Percentiles rank a stretch among this genome's conserved stretches.
phyloP scores from a whole-genome alignment of 2,113 vertebrate species.

The Channa argus region DNA sequence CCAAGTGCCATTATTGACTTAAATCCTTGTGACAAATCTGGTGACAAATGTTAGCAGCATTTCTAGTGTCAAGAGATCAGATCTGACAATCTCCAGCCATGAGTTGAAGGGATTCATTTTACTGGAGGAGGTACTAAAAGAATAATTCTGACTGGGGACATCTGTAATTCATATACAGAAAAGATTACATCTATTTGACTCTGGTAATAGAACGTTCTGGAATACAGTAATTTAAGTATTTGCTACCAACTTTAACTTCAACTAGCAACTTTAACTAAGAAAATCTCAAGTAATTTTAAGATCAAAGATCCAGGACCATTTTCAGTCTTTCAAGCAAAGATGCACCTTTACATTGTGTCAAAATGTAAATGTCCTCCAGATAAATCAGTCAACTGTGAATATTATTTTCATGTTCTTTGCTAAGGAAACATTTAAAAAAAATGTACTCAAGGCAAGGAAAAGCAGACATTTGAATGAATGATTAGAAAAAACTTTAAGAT shows the following conservation, averaged over 20 bases:
- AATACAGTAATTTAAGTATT: neutral
- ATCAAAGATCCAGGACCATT: neutral
- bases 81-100: constrained; percentile 17
- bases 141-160: neutral
- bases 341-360: neutral
- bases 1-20: constrained; percentile 47
- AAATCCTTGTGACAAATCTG: constrained; percentile 62
- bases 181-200: neutral
- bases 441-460: neutral
- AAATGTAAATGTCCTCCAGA: neutral
- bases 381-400: neutral
- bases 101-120: constrained; percentile 5
- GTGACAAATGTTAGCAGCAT: constrained; percentile 67
- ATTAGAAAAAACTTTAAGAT: too few species aligned
- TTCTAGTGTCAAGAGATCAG: constrained; percentile 56
- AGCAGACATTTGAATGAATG: neutral
- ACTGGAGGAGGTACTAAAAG: neutral
- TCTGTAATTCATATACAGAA: constrained; percentile 10
- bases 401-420: neutral
- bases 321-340: neutral
- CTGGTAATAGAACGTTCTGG: neutral
- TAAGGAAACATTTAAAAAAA: neutral
- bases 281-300: neutral
- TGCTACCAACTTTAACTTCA: too few species aligned
- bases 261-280: too few species aligned